Base-by-base conservation (phyloP, 2,888 invertebrate species). In the Chelonus formosanus region DNA sequence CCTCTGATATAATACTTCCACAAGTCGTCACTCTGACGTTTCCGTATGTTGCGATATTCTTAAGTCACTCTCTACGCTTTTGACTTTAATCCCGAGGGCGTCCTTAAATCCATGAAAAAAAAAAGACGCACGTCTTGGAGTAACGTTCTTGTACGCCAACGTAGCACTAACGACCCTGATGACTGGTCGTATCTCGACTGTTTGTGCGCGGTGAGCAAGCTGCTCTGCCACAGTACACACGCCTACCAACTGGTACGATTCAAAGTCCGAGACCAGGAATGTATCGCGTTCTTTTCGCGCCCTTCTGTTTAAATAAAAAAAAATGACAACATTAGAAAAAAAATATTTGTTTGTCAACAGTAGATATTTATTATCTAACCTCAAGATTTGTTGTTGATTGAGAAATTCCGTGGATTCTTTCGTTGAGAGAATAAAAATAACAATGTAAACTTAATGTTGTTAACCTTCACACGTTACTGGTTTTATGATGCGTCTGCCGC, bases 131-230 rank as follows among this genome's bases (percentile, higher is more conserved):
- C 44, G 57, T 44, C 57, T 57, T 36, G 55, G 35, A 48, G 48
- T 48, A 48, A 48, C 48, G 45, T 45, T 57, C 36, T 50, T 52
- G 48, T 69, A 53, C 62, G 67, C 69, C 68, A 70, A 74, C 72
- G 75, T 69, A 73, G 76, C 75, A 60, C 50, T 74, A 72, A 72
- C 78, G 73, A 78, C 73, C 72, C 73, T 69, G 71, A 62, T 71
- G 72, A 71, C 59, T 70, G 69, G 66, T 75, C 75, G 75, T 68
- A 71, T 66, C 75, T 73, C 74, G 71, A 76, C 78, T 77, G 75
- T 71, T 75, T 69, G 72, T 73, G 75, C 74, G 73, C 77, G 74
- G 73, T 71, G 74, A 72, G 75, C 73, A 73, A 69, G 75, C 43
- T 47, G 32, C 50, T 56, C 56, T 40, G 63, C 31, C 34, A 7